Evolutionary conservation across 1,140 invertebrate genomes (phyloP), one percentile per base, ranked within the genome.

Genomic region (Drosophila repleta): DNA sequence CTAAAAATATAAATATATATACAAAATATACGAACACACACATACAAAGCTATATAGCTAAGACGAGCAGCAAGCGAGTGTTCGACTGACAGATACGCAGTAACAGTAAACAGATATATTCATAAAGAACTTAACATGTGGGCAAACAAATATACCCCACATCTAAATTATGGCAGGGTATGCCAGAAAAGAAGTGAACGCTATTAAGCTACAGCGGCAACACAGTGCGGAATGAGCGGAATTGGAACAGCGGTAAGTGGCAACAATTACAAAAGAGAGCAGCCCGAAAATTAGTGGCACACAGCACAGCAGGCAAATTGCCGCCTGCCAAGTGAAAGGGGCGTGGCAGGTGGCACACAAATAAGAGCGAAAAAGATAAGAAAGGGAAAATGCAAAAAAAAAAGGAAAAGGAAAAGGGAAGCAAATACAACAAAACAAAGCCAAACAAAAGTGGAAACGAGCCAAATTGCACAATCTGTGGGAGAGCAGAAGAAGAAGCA

Each of bases 401-500:
- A 60, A 15, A 79, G 8, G 5, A 1, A 20, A 43, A 73, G n/a
- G n/a, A 39, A 26, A 26, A 8, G 32, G 32, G 32, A 74, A 58
- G 49, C 41, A 41, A 37, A 21, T 15, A 43, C 24, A 29, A 51
- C n/a, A 52, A 43, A 10, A 79, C 56, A 61, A 79, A 77, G 63
- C 62, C 32, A 51, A 60, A 56, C 41, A 74, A 76, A 76, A 49
- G 79, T 82, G 77, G 81, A 84, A 84, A 70, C 46, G 76, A 66
- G 78, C 82, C 82, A 85, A 85, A 87, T 85, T 85, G 82, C 81
- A 84, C 81, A 84, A 84, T 81, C 52, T 60, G 53, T 48, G 62
- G 51, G 60, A n/a, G n/a, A n/a, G 26, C 13, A 70, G 41, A 29
- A 45, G 79, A 48, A 51, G 3, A 2, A 46, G 53, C 78, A 81